Base-by-base conservation (phyloP, 37 sponge, comb jelly and placozoan genomes). In the Cliona cf. orientalis region DNA sequence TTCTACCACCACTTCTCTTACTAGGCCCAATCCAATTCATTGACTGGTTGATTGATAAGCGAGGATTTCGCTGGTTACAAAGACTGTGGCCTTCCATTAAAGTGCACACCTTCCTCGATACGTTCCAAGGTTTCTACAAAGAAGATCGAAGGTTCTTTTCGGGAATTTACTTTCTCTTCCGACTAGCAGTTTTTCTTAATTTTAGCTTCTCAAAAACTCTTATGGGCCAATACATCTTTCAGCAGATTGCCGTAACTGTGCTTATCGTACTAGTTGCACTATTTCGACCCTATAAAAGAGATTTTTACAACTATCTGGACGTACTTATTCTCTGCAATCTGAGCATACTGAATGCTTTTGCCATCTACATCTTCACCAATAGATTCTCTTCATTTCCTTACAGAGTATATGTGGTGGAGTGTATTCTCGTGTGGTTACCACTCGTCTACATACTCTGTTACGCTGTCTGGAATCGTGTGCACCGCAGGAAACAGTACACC, bases 111-210 rank as follows among this genome's bases (percentile, higher is more conserved):
- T 61, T n/a, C n/a, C n/a, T 61, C 5, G 63, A 61, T 61, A 28
- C 63, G n/a, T 11, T 22, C 6, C 7, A 6, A n/a, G 17, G 17
- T n/a, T 11, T 21, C n/a, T 61, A 61, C 28, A 61, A 61, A 61
- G 5, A 7, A 22, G n/a, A 61, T n/a, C 6, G 63, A 26, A 61
- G 28, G 28, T n/a, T 26, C 28, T 61, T 61, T n/a, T 6, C 63
- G 12, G 63, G 63, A 61, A 11, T 61, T 61, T 61, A 61, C 28
- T 61, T 61, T 5, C 63, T 61, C 6, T 61, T 61, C n/a, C 63
- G 63, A 6, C n/a, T 61, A 28, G 28, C 28, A n/a, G n/a, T 61
- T 61, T 61, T 61, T 22, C 17, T 61, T 6, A 61, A 26, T 22
- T 61, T 25, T n/a, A 6, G 6, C 22, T 61, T 61, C 63, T n/a